Evolutionary conservation across 2,797 vertebrate genomes (phyloP).

Genomic region (Macrochelys suwanniensis): DNA sequence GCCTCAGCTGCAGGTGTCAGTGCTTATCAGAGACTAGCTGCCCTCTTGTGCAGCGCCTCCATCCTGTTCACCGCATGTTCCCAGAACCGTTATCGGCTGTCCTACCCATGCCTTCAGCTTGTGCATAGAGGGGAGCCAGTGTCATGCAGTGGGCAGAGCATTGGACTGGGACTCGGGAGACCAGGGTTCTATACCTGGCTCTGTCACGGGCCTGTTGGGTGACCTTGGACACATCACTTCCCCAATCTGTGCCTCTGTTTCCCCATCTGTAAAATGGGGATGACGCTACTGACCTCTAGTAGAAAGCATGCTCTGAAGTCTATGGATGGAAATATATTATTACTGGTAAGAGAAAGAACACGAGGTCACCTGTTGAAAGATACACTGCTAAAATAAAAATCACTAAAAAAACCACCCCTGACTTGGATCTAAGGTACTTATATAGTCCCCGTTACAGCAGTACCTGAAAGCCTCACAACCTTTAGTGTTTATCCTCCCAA

Average conservation of each 20-base stretch:
- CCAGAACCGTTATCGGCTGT: neutral
- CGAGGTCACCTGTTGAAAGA: neutral
- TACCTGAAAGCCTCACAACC: neutral
- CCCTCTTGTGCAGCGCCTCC: neutral
- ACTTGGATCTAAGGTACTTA: neutral
- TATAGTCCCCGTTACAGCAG: neutral
- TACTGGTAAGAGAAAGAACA: neutral
- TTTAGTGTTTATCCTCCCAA: neutral
- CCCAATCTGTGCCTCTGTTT: neutral
- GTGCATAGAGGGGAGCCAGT: neutral
- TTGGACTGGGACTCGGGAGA: neutral
- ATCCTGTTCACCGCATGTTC: neutral
- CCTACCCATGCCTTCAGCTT: neutral
- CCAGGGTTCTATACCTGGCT: neutral
- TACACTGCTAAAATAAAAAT: neutral
- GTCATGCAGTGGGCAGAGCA: neutral
- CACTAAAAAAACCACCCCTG: neutral
- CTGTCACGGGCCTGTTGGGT: neutral
- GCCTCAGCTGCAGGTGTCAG: neutral
- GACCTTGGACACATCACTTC: neutral
- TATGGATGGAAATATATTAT: neutral
- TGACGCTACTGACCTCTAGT: neutral
- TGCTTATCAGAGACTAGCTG: neutral
- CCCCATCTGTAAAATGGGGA: neutral
- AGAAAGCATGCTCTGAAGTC: neutral